These are phyloP conservation scores for Callaeas wilsoni DNA, from an alignment of 2,113 vertebrate species.

Conservation along the genomic window DNA sequence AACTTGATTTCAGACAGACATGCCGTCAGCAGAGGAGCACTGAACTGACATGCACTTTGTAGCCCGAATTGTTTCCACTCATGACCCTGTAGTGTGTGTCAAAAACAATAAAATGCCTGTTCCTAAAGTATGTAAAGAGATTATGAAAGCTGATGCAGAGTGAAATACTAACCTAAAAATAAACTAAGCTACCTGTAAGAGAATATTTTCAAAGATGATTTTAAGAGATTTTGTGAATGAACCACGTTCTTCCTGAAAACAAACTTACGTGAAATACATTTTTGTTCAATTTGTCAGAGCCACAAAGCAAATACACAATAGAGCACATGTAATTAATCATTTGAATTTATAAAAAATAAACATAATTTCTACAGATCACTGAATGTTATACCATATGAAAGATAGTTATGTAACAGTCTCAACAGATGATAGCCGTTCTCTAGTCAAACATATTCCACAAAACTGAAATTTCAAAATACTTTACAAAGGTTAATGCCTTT, in stretches of 20 bases:
- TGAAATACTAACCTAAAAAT: slow-evolving; percentile 47
- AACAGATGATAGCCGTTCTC: not conserved
- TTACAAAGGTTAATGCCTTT: not conserved
- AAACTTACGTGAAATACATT: not conserved
- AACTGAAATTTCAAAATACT: not conserved
- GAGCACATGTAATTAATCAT: not conserved
- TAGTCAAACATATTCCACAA: not conserved
- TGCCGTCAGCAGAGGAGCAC: slow-evolving; percentile 65
- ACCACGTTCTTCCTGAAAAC: not conserved
- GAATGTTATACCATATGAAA: not conserved
- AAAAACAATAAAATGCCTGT: slow-evolving; percentile 62
- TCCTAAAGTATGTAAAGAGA: slow-evolving; percentile 60
- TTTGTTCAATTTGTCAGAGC: not conserved
- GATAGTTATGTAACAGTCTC: not conserved
- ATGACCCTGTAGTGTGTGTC: slow-evolving; percentile 53
- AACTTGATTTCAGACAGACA: slow-evolving; percentile 74
- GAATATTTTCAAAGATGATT: not conserved
- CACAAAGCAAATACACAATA: not conserved
- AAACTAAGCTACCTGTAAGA: slow-evolving; percentile 23
- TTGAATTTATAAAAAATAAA: not conserved
- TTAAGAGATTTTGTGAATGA: slow-evolving; percentile 22
- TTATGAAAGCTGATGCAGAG: slow-evolving; percentile 55
- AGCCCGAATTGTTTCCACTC: slow-evolving; percentile 67
- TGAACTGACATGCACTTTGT: slow-evolving; percentile 66
- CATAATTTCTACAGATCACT: not conserved